Conservation (phyloP, 2,888 invertebrate genomes). For the Drosophila heteroneura region DNA sequence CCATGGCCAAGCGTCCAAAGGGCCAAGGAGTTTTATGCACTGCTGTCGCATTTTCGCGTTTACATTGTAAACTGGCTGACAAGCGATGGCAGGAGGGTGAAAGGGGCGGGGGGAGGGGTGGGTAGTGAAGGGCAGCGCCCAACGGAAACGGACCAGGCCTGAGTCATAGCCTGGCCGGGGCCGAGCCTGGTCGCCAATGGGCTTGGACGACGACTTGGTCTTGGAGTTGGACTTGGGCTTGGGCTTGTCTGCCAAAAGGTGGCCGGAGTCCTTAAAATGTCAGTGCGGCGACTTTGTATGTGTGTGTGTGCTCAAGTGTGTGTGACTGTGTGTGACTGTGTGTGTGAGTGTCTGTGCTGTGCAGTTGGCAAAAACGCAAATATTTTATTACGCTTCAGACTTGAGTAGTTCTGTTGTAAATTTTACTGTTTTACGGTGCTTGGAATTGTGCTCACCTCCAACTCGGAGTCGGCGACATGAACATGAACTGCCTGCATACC, state of each 20-base stretch:
- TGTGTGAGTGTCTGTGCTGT: conserved; percentile 50
- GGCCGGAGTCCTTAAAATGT: conserved; percentile 62
- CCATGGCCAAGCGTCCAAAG: conserved; percentile 26
- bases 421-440: conserved; percentile 79
- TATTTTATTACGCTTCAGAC: conserved; percentile 82
- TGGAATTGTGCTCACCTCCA: conserved; percentile 59
- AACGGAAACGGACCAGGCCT: conserved; percentile 68
- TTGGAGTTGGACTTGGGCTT: conserved; percentile 26
- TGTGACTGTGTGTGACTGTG: conserved; percentile 14
- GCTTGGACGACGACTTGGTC: conserved; percentile 39
- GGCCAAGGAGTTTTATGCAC: conserved; percentile 79
- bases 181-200: conserved; percentile 37
- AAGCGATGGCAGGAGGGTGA: conserved; percentile 44
- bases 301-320: neutral
- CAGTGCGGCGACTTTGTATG: conserved; percentile 45
- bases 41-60: conserved; percentile 81
- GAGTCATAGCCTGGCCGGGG: conserved; percentile 65
- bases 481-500: conserved; percentile 41
- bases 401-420: conserved; percentile 82
- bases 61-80: conserved; percentile 82
- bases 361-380: conserved; percentile 77
- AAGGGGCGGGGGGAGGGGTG: neutral
- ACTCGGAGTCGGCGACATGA: conserved; percentile 32
- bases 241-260: conserved; percentile 43
- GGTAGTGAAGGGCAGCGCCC: conserved; percentile 23